phyloP scores from a whole-genome alignment of 53 echinoderm and acorn worm species.

The Patiria pectinifera region DNA sequence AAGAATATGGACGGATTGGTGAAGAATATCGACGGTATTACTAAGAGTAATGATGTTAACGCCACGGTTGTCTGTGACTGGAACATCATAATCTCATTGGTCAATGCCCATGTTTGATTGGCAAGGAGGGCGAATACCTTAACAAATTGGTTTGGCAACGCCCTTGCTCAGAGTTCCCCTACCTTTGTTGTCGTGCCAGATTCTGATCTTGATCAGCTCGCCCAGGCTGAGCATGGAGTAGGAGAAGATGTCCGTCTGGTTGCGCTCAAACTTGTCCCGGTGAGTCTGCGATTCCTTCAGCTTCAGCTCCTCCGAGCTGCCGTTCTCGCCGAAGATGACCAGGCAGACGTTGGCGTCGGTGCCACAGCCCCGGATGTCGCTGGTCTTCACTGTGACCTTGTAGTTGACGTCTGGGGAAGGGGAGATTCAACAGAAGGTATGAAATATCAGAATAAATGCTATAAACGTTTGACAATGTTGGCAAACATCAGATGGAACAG shows the following conservation, averaged over 20 bases:
- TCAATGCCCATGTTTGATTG: too few species aligned
- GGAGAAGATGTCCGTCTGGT: conserved; percentile 84
- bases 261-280: conserved; percentile 92
- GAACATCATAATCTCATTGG: too few species aligned
- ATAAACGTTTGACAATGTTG: too few species aligned
- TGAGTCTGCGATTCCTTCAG: conserved; percentile 96
- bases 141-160: too few species aligned
- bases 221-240: conserved; percentile 88
- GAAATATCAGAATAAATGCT: too few species aligned
- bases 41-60: too few species aligned
- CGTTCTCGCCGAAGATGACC: conserved; percentile 87
- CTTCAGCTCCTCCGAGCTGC: conserved; percentile 83
- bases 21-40: too few species aligned
- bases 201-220: conserved; percentile 78
- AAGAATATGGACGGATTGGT: too few species aligned
- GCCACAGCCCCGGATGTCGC: conserved; percentile 83
- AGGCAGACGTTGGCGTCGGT: conserved; percentile 94
- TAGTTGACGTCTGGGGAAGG: conserved; percentile 79
- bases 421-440: not conserved
- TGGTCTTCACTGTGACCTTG: conserved; percentile 90
- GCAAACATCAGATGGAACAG: too few species aligned
- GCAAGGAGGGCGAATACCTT: too few species aligned
- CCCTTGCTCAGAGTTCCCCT: not conserved
- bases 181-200: conserved; percentile 99
- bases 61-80: too few species aligned